Percentiles rank a stretch among this genome's conserved stretches.
phyloP scores from a whole-genome alignment of 1,140 invertebrate genomes.

The Anadara kagoshimensis region DNA sequence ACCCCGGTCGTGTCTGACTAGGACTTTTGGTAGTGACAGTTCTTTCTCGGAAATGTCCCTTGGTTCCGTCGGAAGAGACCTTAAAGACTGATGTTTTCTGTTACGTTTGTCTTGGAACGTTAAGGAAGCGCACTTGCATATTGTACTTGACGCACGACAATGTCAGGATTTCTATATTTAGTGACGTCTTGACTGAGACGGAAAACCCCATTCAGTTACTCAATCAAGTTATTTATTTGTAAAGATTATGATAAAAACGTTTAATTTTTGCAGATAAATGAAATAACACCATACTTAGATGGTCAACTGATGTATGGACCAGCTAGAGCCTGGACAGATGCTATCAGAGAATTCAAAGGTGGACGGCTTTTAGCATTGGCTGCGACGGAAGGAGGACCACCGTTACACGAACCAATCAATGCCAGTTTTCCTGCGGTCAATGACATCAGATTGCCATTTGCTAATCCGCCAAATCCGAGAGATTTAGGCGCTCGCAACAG shows the following conservation, averaged over 20 bases:
- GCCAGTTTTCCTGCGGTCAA: conserved; percentile 75
- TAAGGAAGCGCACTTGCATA: no score
- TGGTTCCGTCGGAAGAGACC: no score
- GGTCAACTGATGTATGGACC: conserved; percentile 79
- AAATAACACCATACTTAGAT: conserved; percentile 80
- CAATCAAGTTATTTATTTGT: background rate
- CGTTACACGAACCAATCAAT: conserved; percentile 25
- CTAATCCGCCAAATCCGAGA: conserved; percentile 78
- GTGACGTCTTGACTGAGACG: no score
- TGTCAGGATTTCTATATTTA: no score
- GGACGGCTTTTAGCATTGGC: conserved; percentile 70
- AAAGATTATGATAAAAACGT: background rate
- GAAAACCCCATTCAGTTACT: no score
- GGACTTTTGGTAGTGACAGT: no score
- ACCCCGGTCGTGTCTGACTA: no score
- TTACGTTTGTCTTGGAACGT: no score
- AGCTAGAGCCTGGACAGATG: conserved; percentile 78
- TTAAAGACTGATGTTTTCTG: no score
- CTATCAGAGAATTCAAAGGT: conserved; percentile 75
- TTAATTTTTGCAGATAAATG: conserved; percentile 75
- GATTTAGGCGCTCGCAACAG: conserved; percentile 68
- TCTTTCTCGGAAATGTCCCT: no score
- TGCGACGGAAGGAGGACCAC: background rate
- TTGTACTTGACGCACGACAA: no score
- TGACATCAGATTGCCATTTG: conserved; percentile 77